Evolutionary conservation across 2,113 vertebrate species (phyloP).

Genomic region (Alaudala cheleensis): DNA sequence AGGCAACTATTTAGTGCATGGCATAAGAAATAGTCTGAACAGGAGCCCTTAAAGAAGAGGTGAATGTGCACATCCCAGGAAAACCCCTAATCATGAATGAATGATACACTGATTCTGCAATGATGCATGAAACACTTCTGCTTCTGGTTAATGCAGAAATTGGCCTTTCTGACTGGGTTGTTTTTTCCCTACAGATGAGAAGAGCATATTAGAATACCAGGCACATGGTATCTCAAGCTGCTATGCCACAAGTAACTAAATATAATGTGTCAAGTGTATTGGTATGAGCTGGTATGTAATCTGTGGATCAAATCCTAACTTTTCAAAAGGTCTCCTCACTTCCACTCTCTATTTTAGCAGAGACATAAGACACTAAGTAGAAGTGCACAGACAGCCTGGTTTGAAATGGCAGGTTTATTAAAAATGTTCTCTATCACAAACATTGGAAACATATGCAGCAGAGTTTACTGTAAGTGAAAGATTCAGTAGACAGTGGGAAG

Average conservation of each 20-base stretch:
- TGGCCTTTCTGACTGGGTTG: background rate
- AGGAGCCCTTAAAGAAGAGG: background rate
- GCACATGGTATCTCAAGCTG: background rate
- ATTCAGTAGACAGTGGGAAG: background rate
- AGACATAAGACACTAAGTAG: background rate
- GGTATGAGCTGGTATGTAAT: background rate
- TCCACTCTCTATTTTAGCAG: background rate
- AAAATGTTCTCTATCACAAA: conserved; percentile 60
- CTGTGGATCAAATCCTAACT: background rate
- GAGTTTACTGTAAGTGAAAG: conserved; percentile 35
- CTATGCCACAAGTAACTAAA: background rate
- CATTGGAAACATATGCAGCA: conserved; percentile 36
- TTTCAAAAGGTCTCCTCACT: background rate
- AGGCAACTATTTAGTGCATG: background rate
- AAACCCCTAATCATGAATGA: background rate
- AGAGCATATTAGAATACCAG: background rate
- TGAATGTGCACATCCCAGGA: background rate
- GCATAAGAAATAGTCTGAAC: background rate
- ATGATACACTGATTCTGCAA: background rate
- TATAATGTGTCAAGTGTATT: background rate
- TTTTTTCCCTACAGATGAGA: background rate
- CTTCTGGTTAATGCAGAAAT: background rate
- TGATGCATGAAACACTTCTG: background rate
- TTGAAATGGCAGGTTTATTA: conserved; percentile 65
- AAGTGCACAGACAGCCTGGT: background rate